Conservation (phyloP, 2,797 vertebrate genomes). For the Oreonectes daqikongensis region DNA sequence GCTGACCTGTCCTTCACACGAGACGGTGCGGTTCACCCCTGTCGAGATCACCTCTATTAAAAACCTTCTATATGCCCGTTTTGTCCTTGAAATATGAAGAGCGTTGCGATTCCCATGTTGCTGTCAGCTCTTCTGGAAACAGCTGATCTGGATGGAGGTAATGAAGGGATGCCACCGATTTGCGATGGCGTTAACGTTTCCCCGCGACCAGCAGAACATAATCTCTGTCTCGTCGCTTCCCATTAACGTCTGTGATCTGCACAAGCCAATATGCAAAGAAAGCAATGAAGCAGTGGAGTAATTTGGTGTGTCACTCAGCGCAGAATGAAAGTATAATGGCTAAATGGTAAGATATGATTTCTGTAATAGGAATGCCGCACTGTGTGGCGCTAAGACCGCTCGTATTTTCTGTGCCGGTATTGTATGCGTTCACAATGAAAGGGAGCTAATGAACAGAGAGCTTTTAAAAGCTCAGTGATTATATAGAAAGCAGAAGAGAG, state of each 20-base stretch:
- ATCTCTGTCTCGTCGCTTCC: slow-evolving; percentile 78
- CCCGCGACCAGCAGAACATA: slow-evolving; percentile 75
- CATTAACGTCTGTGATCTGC: slow-evolving; percentile 76
- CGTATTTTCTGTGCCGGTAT: slow-evolving; percentile 68
- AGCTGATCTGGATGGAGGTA: slow-evolving; percentile 68
- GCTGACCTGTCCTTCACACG: slow-evolving; percentile 60
- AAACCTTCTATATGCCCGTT: slow-evolving; percentile 52
- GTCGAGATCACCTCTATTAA: slow-evolving; percentile 60
- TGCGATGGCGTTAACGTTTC: slow-evolving; percentile 71
- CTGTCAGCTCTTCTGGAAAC: slow-evolving; percentile 58
- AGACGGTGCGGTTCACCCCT: slow-evolving; percentile 48
- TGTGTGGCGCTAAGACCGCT: slow-evolving; percentile 71
- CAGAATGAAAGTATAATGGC: slow-evolving; percentile 72
- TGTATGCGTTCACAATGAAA: slow-evolving; percentile 74
- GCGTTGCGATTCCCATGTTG: slow-evolving; percentile 48
- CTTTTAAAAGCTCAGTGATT: slow-evolving; percentile 81
- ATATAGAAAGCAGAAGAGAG: slow-evolving; percentile 75
- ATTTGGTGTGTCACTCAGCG: slow-evolving; percentile 77
- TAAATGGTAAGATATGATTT: slow-evolving; percentile 77
- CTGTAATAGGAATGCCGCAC: slow-evolving; percentile 75
- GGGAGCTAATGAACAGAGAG: slow-evolving; percentile 76
- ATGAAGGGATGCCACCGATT: slow-evolving; percentile 69
- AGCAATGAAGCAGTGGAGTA: slow-evolving; percentile 73
- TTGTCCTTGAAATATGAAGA: slow-evolving; percentile 61
- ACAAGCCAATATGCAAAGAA: slow-evolving; percentile 76